Evolutionary conservation across 2,888 invertebrate genomes (phyloP).

Genomic region (Candidula unifasciata): DNA sequence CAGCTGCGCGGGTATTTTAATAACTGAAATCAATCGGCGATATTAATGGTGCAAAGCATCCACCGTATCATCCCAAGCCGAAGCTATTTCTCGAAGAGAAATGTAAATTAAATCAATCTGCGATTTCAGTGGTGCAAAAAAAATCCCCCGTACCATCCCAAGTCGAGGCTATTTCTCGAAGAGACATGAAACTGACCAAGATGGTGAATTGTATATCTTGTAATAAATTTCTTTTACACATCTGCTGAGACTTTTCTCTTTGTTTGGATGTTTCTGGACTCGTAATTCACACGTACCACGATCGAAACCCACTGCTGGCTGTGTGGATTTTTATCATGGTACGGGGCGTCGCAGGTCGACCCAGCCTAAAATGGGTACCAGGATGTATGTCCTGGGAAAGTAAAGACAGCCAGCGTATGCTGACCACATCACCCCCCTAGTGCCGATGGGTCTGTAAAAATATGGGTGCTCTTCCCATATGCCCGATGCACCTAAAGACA

Average conservation of each 20-base stretch:
- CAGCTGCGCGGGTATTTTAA: neutral
- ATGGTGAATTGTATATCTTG: slow-evolving; percentile 28
- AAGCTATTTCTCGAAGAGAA: neutral
- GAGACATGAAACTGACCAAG: slow-evolving; percentile 23
- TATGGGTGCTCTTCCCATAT: too few species aligned
- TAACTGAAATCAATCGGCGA: neutral
- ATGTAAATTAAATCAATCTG: neutral
- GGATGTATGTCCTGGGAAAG: too few species aligned
- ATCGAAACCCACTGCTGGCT: too few species aligned
- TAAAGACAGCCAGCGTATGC: too few species aligned
- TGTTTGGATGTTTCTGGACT: slow-evolving; percentile 28
- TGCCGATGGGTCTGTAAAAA: too few species aligned
- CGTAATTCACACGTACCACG: too few species aligned
- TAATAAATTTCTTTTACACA: slow-evolving; percentile 27
- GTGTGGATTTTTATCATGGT: too few species aligned
- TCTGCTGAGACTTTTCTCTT: slow-evolving; percentile 26
- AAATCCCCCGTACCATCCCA: too few species aligned
- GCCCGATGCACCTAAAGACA: neutral
- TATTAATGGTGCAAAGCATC: slow-evolving; percentile 1
- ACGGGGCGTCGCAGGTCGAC: too few species aligned
- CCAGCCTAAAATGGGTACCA: too few species aligned
- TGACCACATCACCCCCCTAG: too few species aligned
- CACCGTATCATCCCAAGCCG: too few species aligned
- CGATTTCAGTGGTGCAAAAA: slow-evolving; percentile 10
- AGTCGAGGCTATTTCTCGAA: neutral